Evolutionary conservation across 2,888 invertebrate genomes (phyloP).

Genomic region (Zaprionus bogoriensis): DNA sequence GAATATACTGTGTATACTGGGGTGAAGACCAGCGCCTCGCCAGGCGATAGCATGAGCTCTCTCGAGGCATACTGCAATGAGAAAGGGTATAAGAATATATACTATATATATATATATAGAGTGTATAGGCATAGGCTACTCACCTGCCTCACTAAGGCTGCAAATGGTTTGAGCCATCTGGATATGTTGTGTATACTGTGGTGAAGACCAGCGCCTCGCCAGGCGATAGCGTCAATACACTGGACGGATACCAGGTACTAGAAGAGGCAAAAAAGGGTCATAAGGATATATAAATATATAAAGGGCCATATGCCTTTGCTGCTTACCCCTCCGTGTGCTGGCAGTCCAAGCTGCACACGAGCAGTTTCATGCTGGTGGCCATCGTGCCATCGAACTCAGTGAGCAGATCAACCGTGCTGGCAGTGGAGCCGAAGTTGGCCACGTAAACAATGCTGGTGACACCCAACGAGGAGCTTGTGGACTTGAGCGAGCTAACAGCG

Average conservation of each 20-base stretch:
- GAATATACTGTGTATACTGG: no score
- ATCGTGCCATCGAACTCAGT: conserved; percentile 48
- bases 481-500: conserved; percentile 1
- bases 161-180: no score
- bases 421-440: conserved; percentile 60
- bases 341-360: conserved; percentile 49
- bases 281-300: not conserved
- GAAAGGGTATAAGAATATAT: no score
- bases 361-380: conserved; percentile 23
- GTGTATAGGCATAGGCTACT: no score
- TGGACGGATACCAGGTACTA: conserved; percentile 2
- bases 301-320: not conserved
- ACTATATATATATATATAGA: no score
- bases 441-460: conserved; percentile 54
- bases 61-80: no score
- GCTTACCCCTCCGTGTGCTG: conserved; percentile 41
- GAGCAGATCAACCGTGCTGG: conserved; percentile 37
- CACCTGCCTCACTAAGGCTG: no score
- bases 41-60: conserved; percentile 27
- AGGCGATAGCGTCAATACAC: conserved; percentile 12
- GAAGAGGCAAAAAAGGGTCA: not conserved
- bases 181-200: conserved; percentile 14
- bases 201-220: conserved; percentile 46
- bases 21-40: no score
- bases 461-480: conserved; percentile 43